Conservation (phyloP, 1,140 invertebrate genomes). For the Euwallacea similis region DNA sequence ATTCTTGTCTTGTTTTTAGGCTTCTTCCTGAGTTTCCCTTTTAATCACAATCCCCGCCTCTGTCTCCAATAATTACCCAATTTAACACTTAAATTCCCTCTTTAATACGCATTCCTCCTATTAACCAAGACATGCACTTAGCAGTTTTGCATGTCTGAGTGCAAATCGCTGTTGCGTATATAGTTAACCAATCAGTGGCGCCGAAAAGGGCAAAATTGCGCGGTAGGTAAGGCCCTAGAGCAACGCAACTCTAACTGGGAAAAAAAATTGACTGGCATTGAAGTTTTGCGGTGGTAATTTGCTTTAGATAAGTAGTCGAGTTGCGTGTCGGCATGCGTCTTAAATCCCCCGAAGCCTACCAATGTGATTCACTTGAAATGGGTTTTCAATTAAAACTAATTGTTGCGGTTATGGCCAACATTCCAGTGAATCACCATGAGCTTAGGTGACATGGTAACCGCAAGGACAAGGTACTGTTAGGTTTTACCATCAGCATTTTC, state of each 20-base stretch:
- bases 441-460: background rate
- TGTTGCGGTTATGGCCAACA: background rate
- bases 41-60: background rate
- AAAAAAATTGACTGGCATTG: too few species aligned
- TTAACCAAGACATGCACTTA: too few species aligned
- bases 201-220: too few species aligned
- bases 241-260: too few species aligned
- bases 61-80: background rate
- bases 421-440: background rate
- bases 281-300: background rate
- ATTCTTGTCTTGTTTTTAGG: too few species aligned
- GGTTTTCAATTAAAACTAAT: conserved; percentile 1
- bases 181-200: too few species aligned
- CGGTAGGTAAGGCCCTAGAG: too few species aligned
- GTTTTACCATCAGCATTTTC: background rate
- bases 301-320: background rate
- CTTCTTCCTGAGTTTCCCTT: too few species aligned
- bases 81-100: too few species aligned
- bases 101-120: too few species aligned
- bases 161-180: too few species aligned
- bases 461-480: background rate
- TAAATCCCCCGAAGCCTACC: background rate
- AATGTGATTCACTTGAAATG: background rate
- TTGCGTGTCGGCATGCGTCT: background rate
- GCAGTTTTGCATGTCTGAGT: too few species aligned